Base-by-base conservation (phyloP, 1,140 invertebrate species). In the Nasonia giraulti region DNA sequence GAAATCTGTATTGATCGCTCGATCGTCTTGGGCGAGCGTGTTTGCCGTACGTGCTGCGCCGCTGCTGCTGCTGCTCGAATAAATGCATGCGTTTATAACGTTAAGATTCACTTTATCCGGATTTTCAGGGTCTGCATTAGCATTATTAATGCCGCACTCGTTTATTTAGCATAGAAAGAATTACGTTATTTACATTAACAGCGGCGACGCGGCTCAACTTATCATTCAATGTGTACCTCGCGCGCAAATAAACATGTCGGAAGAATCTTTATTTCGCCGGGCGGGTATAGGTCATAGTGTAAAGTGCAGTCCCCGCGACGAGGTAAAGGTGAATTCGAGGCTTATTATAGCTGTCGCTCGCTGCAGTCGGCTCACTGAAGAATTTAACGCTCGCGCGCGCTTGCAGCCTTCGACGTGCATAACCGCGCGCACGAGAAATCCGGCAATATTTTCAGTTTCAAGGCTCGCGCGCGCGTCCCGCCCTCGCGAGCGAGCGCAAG, bases 1-100 rank as follows among this genome's bases (percentile, higher is more conserved):
- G 81, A 88, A 90, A 91, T 91, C 89, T 88, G 88, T 89, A 89
- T 86, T 86, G 87, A 89, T 90, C 88, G 87, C 87, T 62, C 55
- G 68, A 33, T 71, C 10, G 17, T 62, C 55, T 62, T 55, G 27
- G 27, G 50, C 14, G 47, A 55, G 55, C 14, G 12, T 50, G 12
- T 50, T 37, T 6, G 33, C 33, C 47, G 2, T 17, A 4, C 12
- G 11, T 17, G 86, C 87, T 87, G 87, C 86, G 88, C 86, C 14
- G 83, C 85, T 83, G 87, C 87, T 1, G 12, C 12, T 55, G 50
- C 17, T 87, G 87, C 83, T 86, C 87, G 89, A 90, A 91, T 91
- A 91, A 90, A 91, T 91, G 88, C 89, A 91, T 91, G 88, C 87
- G 86, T 85, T 87, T 85, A 37, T 44, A 62, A 79, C 37, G 40